Evolutionary conservation across 2,113 vertebrate species (phyloP).

Genomic region (Centropristis striata): DNA sequence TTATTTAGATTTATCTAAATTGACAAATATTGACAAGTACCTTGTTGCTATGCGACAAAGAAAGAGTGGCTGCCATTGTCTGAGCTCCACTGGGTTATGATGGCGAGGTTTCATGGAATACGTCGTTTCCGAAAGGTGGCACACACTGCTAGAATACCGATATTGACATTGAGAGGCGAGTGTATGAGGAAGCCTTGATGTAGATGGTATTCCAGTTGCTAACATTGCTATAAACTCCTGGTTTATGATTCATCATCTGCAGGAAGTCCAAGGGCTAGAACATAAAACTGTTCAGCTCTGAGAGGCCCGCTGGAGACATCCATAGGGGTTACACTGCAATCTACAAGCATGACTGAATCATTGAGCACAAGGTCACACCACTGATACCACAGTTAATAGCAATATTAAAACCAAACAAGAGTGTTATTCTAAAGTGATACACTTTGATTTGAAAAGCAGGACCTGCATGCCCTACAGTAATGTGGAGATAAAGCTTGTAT

Average conservation of each 20-base stretch:
- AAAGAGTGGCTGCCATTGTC: constrained; percentile 3
- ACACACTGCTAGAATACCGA: constrained; percentile 57
- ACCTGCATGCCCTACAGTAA: neutral
- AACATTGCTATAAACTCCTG: constrained; percentile 77
- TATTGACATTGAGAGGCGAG: constrained; percentile 73
- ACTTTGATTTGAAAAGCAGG: constrained; percentile 25
- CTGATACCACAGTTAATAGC: constrained; percentile 59
- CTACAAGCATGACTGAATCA: constrained; percentile 66
- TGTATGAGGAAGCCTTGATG: constrained; percentile 68
- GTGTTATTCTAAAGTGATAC: constrained; percentile 37
- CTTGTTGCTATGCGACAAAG: constrained; percentile 22
- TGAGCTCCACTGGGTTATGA: constrained; percentile 8
- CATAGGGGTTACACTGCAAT: constrained; percentile 68
- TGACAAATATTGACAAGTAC: constrained; percentile 33
- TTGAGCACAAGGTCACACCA: constrained; percentile 69
- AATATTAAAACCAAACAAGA: constrained; percentile 65
- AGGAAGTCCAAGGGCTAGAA: constrained; percentile 78
- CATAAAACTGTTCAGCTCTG: constrained; percentile 79
- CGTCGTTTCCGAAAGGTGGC: constrained; percentile 29
- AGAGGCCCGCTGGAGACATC: constrained; percentile 56
- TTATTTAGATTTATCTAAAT: constrained; percentile 18
- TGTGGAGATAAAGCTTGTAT: neutral
- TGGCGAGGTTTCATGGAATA: constrained; percentile 32
- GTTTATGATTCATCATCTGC: constrained; percentile 80
- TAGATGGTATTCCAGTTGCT: constrained; percentile 71